Base-by-base conservation (phyloP, 2,113 vertebrate species). In the Psittacara wagleri region DNA sequence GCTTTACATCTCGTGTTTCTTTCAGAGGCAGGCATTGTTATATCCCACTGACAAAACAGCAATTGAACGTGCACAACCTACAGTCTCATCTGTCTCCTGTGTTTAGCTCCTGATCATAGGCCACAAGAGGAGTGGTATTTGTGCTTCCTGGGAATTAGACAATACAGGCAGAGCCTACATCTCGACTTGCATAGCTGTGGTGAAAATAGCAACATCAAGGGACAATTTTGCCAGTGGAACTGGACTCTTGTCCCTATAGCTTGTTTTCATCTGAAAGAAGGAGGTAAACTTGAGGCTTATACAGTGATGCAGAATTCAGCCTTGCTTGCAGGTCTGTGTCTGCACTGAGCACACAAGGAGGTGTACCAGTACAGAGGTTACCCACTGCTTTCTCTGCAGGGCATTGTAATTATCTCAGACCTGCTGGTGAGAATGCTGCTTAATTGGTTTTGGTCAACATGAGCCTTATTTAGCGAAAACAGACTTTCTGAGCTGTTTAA, bases 21-120 rank as follows among this genome's bases (percentile, higher is more conserved):
- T 81, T 62, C 54, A 64, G 77, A 72, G 19, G 14, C 17, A 74
- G 9, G 8, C 7, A 9, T 15, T 1, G 2, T 25, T 57, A 1
- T 48, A 46, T 29, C 43, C 22, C 28, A 12, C 19, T n/a, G 48
- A 31, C 67, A 63, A 17, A 46, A 8, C 6, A 67, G 18, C 35
- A 48, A 5, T 3, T 25, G 64, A 22, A 19, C 1, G 5, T 0
- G 0, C 8, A 2, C 6, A 75, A 39, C 62, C 27, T 15, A 1
- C 29, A 37, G 39, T 9, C n/a, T 13, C 7, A 0, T 22, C 44
- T 46, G 33, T 31, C 57, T 54, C 52, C 27, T 33, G 6, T 23
- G 31, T 72, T 77, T 35, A 49, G 35, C n/a, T 93, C 39, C 9
- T 1, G 2, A 2, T 4, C 2, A 1, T 1, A 29, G 59, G 59